Conservation (phyloP, 37 sponge, comb jelly and placozoan genomes). For the Halisarca cf. caerulea region DNA sequence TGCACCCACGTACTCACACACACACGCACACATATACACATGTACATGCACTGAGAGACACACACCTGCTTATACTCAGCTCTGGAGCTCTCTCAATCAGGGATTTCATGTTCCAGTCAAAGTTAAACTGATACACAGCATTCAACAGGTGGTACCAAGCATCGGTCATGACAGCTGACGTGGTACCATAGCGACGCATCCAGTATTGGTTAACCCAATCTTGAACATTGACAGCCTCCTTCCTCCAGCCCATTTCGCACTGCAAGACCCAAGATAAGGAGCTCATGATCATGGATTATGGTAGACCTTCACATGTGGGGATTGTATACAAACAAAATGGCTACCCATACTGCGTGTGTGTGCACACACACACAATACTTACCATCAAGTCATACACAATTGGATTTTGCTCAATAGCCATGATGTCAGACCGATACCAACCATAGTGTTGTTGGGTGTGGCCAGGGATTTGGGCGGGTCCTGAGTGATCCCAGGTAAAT, state of each 20-base stretch:
- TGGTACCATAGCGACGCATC: slow-evolving; percentile 33
- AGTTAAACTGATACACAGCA: slow-evolving; percentile 12
- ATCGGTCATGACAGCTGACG: neutral
- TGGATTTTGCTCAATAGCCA: slow-evolving; percentile 57
- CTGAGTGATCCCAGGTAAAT: slow-evolving; percentile 20
- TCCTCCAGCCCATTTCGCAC: slow-evolving; percentile 53
- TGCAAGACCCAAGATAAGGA: no score
- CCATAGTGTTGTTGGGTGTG: slow-evolving; percentile 36
- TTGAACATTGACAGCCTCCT: neutral
- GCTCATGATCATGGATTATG: no score
- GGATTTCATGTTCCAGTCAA: neutral
- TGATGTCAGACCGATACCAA: slow-evolving; percentile 51
- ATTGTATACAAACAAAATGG: no score
- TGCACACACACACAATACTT: no score
- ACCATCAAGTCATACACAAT: slow-evolving; percentile 61
- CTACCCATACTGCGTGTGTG: no score
- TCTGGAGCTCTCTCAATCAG: slow-evolving; percentile 29
- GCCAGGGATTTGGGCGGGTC: slow-evolving; percentile 29
- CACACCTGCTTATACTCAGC: neutral
- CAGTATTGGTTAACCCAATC: slow-evolving; percentile 7
- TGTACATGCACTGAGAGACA: neutral
- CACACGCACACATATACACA: neutral
- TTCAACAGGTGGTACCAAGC: slow-evolving; percentile 19
- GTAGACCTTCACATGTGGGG: no score
- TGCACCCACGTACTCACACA: no score